Percentiles rank a stretch among this genome's conserved stretches.
Conservation (phyloP, 23 tunicate species). For the Phallusia fumigata region DNA sequence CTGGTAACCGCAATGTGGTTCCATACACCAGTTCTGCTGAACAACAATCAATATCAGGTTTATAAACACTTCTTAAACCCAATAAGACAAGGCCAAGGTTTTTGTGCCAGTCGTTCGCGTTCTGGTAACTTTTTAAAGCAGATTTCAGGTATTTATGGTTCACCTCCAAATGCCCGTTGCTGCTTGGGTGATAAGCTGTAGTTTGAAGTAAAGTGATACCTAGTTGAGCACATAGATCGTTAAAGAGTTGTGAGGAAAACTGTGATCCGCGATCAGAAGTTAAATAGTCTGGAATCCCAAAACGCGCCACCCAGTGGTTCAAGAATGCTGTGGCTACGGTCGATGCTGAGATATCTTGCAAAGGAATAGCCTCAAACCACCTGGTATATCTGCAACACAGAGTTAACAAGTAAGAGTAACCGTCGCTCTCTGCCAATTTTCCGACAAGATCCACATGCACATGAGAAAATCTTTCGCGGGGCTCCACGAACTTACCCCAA, state of each 20-base stretch:
- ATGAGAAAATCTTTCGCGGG: background rate
- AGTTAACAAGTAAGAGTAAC: background rate
- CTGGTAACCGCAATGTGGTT: conserved; percentile 2
- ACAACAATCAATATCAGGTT: background rate
- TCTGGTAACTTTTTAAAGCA: background rate
- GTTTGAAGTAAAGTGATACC: background rate
- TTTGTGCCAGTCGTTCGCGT: background rate
- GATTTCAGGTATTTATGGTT: background rate
- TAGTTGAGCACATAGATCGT: background rate
- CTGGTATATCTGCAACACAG: background rate
- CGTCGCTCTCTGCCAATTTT: background rate
- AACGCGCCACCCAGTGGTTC: background rate
- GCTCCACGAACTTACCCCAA: background rate
- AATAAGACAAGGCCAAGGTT: background rate
- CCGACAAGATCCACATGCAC: conserved; percentile 19
- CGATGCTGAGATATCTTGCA: background rate
- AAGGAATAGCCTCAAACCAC: conserved; percentile 15
- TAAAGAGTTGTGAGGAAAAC: background rate
- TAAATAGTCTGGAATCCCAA: background rate
- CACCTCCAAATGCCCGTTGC: background rate
- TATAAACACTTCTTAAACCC: background rate
- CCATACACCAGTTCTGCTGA: conserved; percentile 10
- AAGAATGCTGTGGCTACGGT: background rate
- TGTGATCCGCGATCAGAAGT: conserved; percentile 2
- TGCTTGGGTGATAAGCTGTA: conserved; percentile 11